phyloP scores from a whole-genome alignment of 2,888 invertebrate genomes.

The Cylindroiulus punctatus region DNA sequence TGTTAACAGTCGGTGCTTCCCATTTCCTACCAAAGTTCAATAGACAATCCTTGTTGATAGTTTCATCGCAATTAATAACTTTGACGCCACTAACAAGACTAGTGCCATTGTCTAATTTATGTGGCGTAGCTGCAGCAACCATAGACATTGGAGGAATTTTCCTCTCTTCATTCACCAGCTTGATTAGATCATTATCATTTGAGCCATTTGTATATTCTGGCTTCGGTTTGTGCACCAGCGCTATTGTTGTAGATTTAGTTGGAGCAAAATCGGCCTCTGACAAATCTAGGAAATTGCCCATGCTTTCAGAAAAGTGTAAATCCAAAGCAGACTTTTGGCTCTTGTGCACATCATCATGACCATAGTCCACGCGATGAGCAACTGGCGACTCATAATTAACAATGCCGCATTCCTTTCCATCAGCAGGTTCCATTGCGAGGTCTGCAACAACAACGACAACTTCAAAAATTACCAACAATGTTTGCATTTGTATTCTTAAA shows the following conservation, averaged over 20 bases:
- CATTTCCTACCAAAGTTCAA: constrained; percentile 53
- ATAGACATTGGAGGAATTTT: not conserved
- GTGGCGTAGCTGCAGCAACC: not conserved
- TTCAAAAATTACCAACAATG: not conserved
- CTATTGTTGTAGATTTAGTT: not conserved
- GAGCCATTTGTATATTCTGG: not conserved
- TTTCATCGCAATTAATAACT: constrained; percentile 51
- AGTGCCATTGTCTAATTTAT: constrained; percentile 1
- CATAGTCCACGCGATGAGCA: not conserved
- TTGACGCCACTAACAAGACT: constrained; percentile 34
- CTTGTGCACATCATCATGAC: not conserved
- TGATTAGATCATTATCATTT: not conserved
- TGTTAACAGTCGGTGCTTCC: constrained; percentile 4
- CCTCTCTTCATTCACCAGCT: not conserved
- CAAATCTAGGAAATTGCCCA: constrained; percentile 53
- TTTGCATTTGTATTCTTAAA: not conserved
- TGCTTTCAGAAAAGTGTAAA: not conserved
- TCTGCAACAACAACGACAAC: not conserved
- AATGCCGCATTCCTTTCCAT: constrained; percentile 13
- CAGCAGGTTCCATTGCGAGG: constrained; percentile 53
- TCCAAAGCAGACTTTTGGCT: not conserved
- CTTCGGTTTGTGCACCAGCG: not conserved
- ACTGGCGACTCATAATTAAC: constrained; percentile 2
- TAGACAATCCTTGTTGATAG: constrained; percentile 49
- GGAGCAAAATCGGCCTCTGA: constrained; percentile 57